A percentile compares a stretch with the other conserved stretches of the same genome.
Conservation (phyloP, 2,113 vertebrate species). For the Peromyscus maniculatus region DNA sequence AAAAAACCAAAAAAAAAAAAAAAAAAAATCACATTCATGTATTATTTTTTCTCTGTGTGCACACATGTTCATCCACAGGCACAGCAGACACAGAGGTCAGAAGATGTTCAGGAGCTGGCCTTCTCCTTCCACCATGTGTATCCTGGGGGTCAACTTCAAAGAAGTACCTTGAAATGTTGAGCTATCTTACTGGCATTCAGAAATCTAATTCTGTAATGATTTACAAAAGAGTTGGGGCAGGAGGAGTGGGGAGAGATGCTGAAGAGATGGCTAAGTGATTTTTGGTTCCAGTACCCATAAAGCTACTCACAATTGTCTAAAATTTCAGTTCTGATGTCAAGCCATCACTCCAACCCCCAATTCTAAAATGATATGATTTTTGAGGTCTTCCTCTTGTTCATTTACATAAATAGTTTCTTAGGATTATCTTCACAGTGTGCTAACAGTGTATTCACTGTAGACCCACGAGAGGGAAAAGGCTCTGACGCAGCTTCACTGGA, state of each 20-base stretch:
- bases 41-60: not conserved
- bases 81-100: not conserved
- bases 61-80: too few species aligned
- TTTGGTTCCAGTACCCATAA: not conserved
- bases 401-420: not conserved
- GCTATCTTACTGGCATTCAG: not conserved
- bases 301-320: not conserved
- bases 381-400: not conserved
- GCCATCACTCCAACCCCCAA: not conserved
- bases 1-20: too few species aligned
- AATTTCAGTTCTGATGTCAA: not conserved
- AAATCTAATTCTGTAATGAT: conserved; percentile 1
- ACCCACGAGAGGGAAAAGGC: not conserved
- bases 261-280: not conserved
- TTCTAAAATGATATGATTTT: not conserved
- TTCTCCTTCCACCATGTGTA: not conserved
- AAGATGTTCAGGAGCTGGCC: not conserved
- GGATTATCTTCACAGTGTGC: not conserved
- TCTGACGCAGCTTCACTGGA: not conserved
- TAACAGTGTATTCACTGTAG: not conserved
- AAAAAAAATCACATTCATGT: not conserved
- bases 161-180: not conserved
- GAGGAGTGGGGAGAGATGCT: not conserved
- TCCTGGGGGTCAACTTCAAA: not conserved
- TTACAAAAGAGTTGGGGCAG: not conserved